phyloP scores from a whole-genome alignment of 2,113 vertebrate species.

The Atherinomorus stipes region DNA sequence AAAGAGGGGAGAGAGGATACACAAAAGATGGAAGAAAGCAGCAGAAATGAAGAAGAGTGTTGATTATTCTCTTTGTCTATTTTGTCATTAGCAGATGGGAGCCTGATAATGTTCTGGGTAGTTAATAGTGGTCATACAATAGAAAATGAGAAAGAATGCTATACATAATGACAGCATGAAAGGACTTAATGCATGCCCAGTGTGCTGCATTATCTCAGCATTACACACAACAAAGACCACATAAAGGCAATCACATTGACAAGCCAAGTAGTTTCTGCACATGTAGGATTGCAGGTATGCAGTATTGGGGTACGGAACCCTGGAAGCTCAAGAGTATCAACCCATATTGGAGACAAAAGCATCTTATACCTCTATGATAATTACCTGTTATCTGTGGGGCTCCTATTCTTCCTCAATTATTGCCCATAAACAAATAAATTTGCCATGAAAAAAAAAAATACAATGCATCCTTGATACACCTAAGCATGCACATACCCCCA shows the following conservation, averaged over 20 bases:
- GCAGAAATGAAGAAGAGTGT: conserved; percentile 59
- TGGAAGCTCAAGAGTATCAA: conserved; percentile 13
- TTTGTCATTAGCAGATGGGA: conserved; percentile 77
- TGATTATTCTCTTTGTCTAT: conserved; percentile 82
- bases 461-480: conserved; percentile 45
- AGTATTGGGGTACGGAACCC: conserved; percentile 3
- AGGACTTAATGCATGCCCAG: conserved; percentile 33
- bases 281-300: neutral
- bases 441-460: conserved; percentile 43
- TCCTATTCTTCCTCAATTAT: conserved; percentile 24
- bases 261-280: neutral
- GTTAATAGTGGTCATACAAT: conserved; percentile 69
- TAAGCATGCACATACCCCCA: conserved; percentile 15
- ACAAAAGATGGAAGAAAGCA: conserved; percentile 71
- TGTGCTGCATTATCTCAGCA: conserved; percentile 26
- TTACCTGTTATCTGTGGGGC: conserved; percentile 3
- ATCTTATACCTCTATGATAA: conserved; percentile 1
- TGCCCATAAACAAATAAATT: conserved; percentile 61
- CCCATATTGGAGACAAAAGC: conserved; percentile 9
- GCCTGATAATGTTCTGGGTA: conserved; percentile 69
- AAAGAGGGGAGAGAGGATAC: conserved; percentile 52
- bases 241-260: neutral
- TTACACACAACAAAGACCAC: conserved; percentile 16
- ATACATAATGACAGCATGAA: conserved; percentile 68
- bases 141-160: conserved; percentile 68